phyloP scores from a whole-genome alignment of 2,888 invertebrate genomes.

The Macroteleia sp. region DNA sequence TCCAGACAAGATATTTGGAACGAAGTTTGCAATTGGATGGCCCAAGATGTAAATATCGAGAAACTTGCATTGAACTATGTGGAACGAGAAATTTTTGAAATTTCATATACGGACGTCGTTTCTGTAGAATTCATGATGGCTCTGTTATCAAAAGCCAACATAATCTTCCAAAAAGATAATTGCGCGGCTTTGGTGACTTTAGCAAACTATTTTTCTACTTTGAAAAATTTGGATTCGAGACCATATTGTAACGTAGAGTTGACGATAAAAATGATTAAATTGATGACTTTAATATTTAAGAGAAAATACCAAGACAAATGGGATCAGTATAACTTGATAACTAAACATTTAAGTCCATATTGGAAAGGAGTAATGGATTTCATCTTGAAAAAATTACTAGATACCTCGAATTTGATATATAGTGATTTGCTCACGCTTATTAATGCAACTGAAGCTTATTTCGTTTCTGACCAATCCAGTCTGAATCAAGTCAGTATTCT shows the following conservation, averaged over 20 bases:
- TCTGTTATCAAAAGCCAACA: background rate
- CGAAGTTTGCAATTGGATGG: slow-evolving; percentile 2
- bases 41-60: too few relatives aligned
- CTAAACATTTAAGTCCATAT: background rate
- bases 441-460: background rate
- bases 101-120: background rate
- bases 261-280: background rate
- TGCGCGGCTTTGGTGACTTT: background rate
- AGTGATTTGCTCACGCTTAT: background rate
- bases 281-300: slow-evolving; percentile 1
- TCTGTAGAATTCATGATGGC: background rate
- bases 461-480: too few relatives aligned
- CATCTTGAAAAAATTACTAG: background rate
- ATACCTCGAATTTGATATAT: background rate
- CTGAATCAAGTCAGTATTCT: too few relatives aligned
- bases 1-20: slow-evolving; percentile 14
- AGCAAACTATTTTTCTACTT: background rate
- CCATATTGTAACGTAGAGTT: slow-evolving; percentile 4
- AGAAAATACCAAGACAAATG: background rate
- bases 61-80: too few relatives aligned
- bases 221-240: slow-evolving; percentile 7
- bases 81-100: too few relatives aligned
- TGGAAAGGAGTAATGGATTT: background rate
- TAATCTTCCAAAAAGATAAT: background rate
- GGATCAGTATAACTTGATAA: background rate